Conservation (phyloP, 1,140 invertebrate genomes). For the Zaprionus nigranus region DNA sequence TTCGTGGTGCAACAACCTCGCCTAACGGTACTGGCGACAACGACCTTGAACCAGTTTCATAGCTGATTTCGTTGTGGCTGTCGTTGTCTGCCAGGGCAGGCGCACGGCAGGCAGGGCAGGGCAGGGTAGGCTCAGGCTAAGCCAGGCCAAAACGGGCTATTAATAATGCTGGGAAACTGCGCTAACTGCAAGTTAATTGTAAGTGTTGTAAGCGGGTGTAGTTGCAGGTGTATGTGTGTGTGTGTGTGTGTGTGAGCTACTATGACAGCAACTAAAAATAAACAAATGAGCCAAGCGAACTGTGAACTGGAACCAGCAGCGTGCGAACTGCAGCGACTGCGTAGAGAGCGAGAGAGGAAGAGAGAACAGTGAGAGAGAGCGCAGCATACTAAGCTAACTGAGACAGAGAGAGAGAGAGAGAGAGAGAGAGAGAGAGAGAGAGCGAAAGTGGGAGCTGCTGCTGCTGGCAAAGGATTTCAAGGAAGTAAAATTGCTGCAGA, state of each 20-base stretch:
- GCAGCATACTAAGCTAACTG: constrained; percentile 20
- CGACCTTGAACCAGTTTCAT: constrained; percentile 81
- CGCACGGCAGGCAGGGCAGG: neutral
- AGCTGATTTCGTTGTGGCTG: constrained; percentile 55
- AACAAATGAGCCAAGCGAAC: constrained; percentile 73
- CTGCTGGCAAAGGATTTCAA: constrained; percentile 70
- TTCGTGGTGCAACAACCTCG: constrained; percentile 77
- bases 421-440: constrained; percentile 13
- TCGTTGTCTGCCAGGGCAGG: constrained; percentile 25
- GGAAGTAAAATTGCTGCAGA: constrained; percentile 81
- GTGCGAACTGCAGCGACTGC: constrained; percentile 16
- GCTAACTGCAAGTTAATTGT: constrained; percentile 69
- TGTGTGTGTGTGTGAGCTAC: constrained; percentile 27
- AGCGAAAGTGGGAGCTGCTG: constrained; percentile 26
- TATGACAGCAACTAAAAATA: constrained; percentile 80
- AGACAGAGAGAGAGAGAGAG: constrained; percentile 12
- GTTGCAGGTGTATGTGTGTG: neutral
- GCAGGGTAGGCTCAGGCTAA: constrained; percentile 4
- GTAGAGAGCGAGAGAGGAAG: neutral
- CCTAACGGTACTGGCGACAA: constrained; percentile 42
- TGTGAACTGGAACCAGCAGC: constrained; percentile 7
- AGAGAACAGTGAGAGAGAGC: constrained; percentile 1
- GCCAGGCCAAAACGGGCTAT: constrained; percentile 35
- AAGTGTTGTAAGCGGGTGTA: constrained; percentile 19
- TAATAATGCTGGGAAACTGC: constrained; percentile 52